Percentiles rank a stretch among this genome's conserved stretches.
phyloP scores from a whole-genome alignment of 1,140 invertebrate genomes.

The Scylla paramamosain region DNA sequence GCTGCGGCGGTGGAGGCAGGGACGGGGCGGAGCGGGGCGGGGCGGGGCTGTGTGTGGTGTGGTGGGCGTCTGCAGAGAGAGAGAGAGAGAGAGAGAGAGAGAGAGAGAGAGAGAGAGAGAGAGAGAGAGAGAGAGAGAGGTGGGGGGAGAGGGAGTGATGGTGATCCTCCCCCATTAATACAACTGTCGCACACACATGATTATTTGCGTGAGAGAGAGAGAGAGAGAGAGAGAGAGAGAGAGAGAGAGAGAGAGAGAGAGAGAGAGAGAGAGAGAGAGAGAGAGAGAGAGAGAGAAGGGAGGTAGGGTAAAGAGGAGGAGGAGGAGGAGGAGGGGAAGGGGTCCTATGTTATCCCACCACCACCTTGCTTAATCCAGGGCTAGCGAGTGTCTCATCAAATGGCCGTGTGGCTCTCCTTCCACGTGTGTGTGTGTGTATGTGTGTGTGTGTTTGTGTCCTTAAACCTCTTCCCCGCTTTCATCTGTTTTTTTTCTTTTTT shows the following conservation, averaged over 20 bases:
- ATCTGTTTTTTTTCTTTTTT: background rate
- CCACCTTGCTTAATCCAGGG: background rate
- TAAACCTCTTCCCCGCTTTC: background rate
- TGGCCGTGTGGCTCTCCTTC: background rate
- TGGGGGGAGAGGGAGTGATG: too few species aligned
- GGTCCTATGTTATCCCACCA: background rate
- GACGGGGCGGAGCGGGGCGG: background rate
- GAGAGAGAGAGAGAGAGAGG: background rate
- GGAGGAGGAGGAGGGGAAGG: background rate
- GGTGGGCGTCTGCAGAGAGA: background rate
- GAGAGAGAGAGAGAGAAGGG: background rate
- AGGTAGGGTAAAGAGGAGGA: background rate
- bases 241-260: background rate
- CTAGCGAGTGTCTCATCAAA: background rate
- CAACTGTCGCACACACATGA: background rate
- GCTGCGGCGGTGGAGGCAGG: background rate
- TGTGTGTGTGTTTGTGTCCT: background rate
- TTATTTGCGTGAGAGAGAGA: constrained; percentile 16
- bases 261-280: background rate
- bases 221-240: background rate
- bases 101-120: background rate
- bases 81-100: background rate
- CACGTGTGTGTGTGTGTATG: background rate
- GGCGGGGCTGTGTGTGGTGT: too few species aligned
- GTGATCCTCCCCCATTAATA: constrained; percentile 5